Evolutionary conservation across 2,888 invertebrate species (phyloP).

Genomic region (Panzeria rudis): DNA sequence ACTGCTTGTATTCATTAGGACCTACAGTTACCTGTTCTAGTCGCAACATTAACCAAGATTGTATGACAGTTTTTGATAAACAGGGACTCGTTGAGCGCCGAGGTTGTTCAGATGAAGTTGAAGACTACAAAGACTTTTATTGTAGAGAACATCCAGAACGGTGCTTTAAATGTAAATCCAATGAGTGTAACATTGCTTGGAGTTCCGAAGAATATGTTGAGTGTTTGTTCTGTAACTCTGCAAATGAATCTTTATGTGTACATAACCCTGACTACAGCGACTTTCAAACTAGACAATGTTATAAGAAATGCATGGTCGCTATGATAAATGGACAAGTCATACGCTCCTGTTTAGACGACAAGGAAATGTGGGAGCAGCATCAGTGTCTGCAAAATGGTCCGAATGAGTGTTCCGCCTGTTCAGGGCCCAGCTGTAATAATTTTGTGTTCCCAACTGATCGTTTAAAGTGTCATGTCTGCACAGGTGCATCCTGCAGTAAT

Average conservation of each 20-base stretch:
- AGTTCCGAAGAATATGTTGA: conserved; percentile 73
- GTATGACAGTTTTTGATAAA: conserved; percentile 79
- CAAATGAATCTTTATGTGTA: conserved; percentile 73
- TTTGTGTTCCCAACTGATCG: conserved; percentile 78
- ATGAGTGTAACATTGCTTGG: conserved; percentile 81
- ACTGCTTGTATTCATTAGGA: conserved; percentile 78
- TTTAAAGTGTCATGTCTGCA: conserved; percentile 78
- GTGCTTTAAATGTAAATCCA: conserved; percentile 80
- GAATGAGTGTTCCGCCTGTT: conserved; percentile 76
- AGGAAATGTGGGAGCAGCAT: conserved; percentile 76
- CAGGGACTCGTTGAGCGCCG: conserved; percentile 77
- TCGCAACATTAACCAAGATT: conserved; percentile 77
- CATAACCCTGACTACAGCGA: conserved; percentile 72
- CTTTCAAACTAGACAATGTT: conserved; percentile 76
- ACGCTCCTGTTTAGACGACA: conserved; percentile 81
- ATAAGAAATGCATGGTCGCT: conserved; percentile 79
- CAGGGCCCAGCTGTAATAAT: conserved; percentile 75
- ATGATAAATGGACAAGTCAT: conserved; percentile 74
- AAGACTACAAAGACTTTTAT: conserved; percentile 78
- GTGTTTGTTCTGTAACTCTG: conserved; percentile 79
- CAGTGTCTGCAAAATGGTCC: conserved; percentile 74
- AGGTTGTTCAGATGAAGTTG: conserved; percentile 80
- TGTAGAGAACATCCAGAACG: conserved; percentile 77
- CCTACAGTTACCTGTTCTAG: conserved; percentile 74
- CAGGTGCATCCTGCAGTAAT: conserved; percentile 73